These are phyloP conservation scores for Kryptolebias ocellatus DNA, from an alignment of 2,797 vertebrate genomes.

Conservation along the genomic window DNA sequence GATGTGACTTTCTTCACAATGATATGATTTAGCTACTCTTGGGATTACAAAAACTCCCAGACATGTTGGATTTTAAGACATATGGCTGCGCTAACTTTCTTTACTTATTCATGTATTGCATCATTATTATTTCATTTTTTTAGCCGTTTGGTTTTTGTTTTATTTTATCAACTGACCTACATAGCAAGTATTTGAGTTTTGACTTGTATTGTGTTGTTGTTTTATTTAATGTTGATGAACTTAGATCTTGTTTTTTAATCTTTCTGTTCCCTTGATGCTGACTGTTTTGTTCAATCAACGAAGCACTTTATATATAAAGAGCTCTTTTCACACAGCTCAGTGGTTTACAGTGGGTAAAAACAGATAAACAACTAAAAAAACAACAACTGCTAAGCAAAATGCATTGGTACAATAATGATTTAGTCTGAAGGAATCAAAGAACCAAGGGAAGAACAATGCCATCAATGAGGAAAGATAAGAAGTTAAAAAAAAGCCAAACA, in stretches of 20 bases:
- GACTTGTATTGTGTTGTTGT: not conserved
- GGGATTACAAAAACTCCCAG: constrained; percentile 45
- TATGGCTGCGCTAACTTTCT: constrained; percentile 21
- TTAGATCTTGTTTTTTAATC: not conserved
- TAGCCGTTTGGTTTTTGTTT: constrained; percentile 16
- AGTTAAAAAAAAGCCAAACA: too few relatives aligned
- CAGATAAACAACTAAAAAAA: too few relatives aligned
- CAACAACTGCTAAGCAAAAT: too few relatives aligned
- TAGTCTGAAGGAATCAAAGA: too few relatives aligned
- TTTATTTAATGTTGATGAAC: not conserved
- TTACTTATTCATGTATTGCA: not conserved
- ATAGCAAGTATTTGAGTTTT: not conserved
- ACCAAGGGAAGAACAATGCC: too few relatives aligned
- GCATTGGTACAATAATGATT: too few relatives aligned
- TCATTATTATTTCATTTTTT: not conserved
- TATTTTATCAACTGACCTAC: constrained; percentile 3
- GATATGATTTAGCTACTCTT: constrained; percentile 56
- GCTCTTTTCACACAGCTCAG: too few relatives aligned
- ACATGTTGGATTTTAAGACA: constrained; percentile 40
- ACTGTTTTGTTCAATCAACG: too few relatives aligned
- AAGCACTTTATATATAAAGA: too few relatives aligned
- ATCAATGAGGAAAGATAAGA: too few relatives aligned
- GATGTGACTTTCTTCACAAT: constrained; percentile 67
- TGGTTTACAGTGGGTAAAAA: too few relatives aligned
- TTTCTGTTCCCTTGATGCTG: not conserved